phyloP scores from a whole-genome alignment of 2,888 invertebrate species.

The Drosophila fulvimacula region DNA sequence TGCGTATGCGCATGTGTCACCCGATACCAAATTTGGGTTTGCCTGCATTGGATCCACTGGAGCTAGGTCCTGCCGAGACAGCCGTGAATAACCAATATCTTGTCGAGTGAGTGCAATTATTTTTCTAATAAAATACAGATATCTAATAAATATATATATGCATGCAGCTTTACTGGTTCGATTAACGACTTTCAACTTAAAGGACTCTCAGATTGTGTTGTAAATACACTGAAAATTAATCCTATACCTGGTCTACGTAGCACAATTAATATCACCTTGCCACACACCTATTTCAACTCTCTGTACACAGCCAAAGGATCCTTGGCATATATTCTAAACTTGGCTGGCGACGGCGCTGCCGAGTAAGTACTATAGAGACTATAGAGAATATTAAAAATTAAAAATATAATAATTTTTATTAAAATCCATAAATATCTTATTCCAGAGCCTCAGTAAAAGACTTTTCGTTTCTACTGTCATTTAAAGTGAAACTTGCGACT shows the following conservation, averaged over 20 bases:
- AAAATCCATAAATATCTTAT: not conserved
- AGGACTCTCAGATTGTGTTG: constrained; percentile 74
- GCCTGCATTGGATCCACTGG: constrained; percentile 80
- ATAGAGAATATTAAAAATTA: not conserved
- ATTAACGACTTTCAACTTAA: constrained; percentile 65
- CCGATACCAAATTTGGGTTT: constrained; percentile 77
- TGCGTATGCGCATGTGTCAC: constrained; percentile 82
- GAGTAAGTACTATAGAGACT: constrained; percentile 64
- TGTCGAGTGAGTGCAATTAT: constrained; percentile 61
- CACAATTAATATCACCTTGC: constrained; percentile 70
- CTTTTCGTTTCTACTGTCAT: constrained; percentile 64
- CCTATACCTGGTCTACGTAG: constrained; percentile 52
- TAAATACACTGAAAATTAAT: constrained; percentile 59
- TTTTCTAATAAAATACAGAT: not conserved
- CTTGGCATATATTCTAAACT: constrained; percentile 73
- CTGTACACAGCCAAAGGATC: constrained; percentile 81
- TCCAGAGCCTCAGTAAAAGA: constrained; percentile 60
- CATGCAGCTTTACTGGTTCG: constrained; percentile 70
- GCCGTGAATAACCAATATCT: constrained; percentile 71
- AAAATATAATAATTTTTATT: not conserved
- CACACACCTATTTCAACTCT: constrained; percentile 69
- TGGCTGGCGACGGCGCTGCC: constrained; percentile 78
- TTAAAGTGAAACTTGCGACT: constrained; percentile 57
- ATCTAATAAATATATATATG: not conserved
- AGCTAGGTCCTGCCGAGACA: constrained; percentile 50